phyloP scores from a whole-genome alignment of 2,113 vertebrate genomes.

The Sciurus niger region DNA sequence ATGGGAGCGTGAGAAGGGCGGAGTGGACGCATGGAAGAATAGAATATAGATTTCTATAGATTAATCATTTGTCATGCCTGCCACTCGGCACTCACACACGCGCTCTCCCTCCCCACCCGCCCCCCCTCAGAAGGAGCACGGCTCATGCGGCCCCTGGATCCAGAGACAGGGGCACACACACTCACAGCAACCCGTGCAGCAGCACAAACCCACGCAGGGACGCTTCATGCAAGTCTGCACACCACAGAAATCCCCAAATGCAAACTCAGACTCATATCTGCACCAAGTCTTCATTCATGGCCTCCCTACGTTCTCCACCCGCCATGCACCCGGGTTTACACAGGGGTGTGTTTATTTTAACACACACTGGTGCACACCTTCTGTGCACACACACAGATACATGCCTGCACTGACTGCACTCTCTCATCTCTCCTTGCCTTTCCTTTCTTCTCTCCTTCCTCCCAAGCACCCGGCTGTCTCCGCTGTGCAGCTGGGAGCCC shows the following conservation, averaged over 20 bases:
- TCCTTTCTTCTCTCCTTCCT: neutral
- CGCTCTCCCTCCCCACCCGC: neutral
- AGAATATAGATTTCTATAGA: constrained; percentile 86
- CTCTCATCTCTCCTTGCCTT: neutral
- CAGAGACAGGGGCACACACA: neutral
- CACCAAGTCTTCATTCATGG: neutral
- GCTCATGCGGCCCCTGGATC: constrained; percentile 61
- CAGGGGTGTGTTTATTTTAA: neutral
- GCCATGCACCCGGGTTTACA: no score
- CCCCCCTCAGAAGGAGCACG: neutral
- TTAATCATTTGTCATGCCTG: constrained; percentile 86
- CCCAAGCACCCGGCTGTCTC: neutral
- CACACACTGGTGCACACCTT: neutral
- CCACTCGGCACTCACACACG: constrained; percentile 35
- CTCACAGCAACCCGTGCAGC: neutral
- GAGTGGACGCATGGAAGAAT: constrained; percentile 82
- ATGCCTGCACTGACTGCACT: neutral
- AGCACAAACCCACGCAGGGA: neutral
- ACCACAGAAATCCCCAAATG: neutral
- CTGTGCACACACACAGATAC: neutral
- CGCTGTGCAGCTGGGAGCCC: neutral
- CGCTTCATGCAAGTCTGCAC: neutral
- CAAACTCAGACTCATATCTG: neutral
- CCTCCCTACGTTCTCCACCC: neutral
- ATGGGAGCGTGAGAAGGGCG: constrained; percentile 78